Conservation (phyloP, 2,888 invertebrate species). For the Xestobium rufovillosum region DNA sequence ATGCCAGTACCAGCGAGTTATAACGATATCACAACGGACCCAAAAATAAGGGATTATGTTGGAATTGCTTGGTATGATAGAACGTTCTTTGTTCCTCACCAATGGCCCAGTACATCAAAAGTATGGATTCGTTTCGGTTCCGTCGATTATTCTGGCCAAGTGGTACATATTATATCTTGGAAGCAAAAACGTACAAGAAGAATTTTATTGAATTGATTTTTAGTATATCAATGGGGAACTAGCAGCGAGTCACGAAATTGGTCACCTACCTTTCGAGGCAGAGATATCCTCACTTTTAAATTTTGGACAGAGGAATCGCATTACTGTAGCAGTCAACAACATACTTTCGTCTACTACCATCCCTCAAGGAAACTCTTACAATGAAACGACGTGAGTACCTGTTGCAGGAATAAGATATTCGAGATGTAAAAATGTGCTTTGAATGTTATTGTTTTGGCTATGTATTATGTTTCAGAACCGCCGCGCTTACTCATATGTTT, state of each 20-base stretch:
- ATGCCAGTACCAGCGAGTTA: constrained; percentile 97
- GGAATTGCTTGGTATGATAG: constrained; percentile 94
- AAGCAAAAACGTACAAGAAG: no score
- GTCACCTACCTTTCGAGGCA: constrained; percentile 88
- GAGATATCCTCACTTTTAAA: constrained; percentile 66
- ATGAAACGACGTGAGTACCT: no score
- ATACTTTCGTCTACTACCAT: constrained; percentile 76
- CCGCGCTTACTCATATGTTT: no score
- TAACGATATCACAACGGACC: constrained; percentile 84
- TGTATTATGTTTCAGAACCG: no score
- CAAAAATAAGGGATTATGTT: constrained; percentile 75
- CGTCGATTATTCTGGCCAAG: constrained; percentile 83
- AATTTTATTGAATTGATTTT: no score
- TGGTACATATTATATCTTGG: constrained; percentile 48
- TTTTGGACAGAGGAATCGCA: constrained; percentile 62
- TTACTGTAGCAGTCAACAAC: constrained; percentile 94
- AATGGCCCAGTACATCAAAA: constrained; percentile 58
- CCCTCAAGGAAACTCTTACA: constrained; percentile 90
- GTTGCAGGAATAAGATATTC: no score
- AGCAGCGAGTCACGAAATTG: constrained; percentile 78
- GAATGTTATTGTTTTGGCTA: no score
- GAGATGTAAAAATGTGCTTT: no score
- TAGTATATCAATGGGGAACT: constrained; percentile 84
- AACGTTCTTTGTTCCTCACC: constrained; percentile 68
- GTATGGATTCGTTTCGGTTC: constrained; percentile 89